Conservation (phyloP, 2,797 vertebrate genomes). For the Aldrovandia affinis region DNA sequence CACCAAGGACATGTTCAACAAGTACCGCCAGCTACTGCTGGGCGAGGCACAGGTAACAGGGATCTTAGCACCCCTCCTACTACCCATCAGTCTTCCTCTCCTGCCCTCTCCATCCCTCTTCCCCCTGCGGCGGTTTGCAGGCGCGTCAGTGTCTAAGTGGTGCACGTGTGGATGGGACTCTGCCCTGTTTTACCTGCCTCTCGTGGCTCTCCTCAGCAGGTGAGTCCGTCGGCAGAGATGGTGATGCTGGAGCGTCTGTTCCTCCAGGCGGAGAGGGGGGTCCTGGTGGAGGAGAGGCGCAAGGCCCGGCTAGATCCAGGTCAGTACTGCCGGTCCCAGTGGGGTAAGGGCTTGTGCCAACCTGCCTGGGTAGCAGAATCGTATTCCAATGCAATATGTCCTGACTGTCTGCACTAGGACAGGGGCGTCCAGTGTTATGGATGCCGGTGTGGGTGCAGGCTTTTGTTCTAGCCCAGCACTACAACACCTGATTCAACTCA, state of each 20-base stretch:
- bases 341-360: background rate
- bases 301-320: constrained; percentile 75
- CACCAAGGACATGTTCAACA: constrained; percentile 82
- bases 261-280: constrained; percentile 76
- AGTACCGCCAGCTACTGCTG: constrained; percentile 79
- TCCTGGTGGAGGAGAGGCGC: constrained; percentile 72
- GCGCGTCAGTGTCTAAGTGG: background rate
- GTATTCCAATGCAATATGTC: background rate
- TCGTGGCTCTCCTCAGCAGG: constrained; percentile 64
- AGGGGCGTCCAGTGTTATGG: too few species aligned
- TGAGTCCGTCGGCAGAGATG: constrained; percentile 81
- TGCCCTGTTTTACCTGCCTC: background rate
- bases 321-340: constrained; percentile 50
- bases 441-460: too few species aligned
- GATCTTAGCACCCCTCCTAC: background rate
- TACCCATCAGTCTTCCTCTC: background rate
- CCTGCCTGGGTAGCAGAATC: background rate
- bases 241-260: constrained; percentile 83
- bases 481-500: too few species aligned
- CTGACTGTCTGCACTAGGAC: background rate
- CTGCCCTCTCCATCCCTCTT: background rate
- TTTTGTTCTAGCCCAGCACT: too few species aligned
- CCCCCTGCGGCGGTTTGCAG: too few species aligned
- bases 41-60: constrained; percentile 72
- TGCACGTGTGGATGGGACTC: background rate